phyloP scores from a whole-genome alignment of 2,113 vertebrate genomes.

The Plecotus auritus region DNA sequence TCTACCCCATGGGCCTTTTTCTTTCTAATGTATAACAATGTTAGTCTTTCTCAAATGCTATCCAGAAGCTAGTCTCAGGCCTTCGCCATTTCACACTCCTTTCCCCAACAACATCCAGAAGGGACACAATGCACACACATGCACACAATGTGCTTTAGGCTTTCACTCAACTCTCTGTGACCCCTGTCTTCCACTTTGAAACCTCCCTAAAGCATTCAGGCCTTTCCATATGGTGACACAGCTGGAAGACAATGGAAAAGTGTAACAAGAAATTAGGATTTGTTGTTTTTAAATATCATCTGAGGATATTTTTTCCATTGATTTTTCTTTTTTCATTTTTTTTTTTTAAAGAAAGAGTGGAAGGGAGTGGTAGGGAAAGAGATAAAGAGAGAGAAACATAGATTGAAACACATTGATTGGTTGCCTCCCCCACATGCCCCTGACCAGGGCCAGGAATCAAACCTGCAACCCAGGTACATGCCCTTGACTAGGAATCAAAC shows the following conservation, averaged over 20 bases:
- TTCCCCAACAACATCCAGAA: background rate
- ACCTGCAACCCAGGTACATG: too few relatives aligned
- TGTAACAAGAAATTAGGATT: background rate
- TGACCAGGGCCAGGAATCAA: too few relatives aligned
- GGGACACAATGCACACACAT: accelerated
- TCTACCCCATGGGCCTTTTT: background rate
- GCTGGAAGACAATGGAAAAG: background rate
- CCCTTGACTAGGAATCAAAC: too few relatives aligned
- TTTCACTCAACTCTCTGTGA: background rate
- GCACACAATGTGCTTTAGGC: background rate
- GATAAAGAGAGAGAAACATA: too few relatives aligned
- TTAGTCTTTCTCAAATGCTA: background rate
- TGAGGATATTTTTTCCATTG: too few relatives aligned
- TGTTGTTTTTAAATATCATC: background rate
- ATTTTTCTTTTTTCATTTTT: too few relatives aligned
- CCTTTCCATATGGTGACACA: background rate
- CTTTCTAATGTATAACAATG: background rate
- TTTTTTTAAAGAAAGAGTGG: too few relatives aligned
- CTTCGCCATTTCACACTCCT: accelerated
- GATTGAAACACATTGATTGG: too few relatives aligned
- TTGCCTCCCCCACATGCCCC: too few relatives aligned
- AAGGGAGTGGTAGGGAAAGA: too few relatives aligned
- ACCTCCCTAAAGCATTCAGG: background rate
- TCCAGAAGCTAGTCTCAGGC: background rate
- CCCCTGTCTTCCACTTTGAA: background rate